phyloP scores from a whole-genome alignment of 1,140 invertebrate species.

The Elymnias hypermnestra region DNA sequence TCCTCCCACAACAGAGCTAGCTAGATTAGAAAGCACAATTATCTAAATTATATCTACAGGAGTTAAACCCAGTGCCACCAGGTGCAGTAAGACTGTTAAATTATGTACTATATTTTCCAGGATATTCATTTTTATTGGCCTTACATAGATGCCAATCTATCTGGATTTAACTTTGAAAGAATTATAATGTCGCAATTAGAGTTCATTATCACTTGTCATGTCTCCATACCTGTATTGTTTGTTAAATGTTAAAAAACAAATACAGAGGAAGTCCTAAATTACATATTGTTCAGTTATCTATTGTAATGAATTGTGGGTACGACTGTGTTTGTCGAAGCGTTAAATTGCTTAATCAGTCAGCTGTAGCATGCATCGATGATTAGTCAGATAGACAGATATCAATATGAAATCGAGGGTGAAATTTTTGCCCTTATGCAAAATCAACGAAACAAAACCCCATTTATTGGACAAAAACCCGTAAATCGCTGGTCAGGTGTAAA shows the following conservation, averaged over 20 bases:
- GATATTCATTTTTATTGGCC: too few relatives aligned
- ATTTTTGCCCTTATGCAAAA: slow-evolving; percentile 30
- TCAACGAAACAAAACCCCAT: slow-evolving; percentile 12
- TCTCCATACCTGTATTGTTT: slow-evolving; percentile 31
- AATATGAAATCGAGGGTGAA: slow-evolving; percentile 52
- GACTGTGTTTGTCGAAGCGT: slow-evolving; percentile 45
- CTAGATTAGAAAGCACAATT: too few relatives aligned
- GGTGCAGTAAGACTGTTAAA: too few relatives aligned
- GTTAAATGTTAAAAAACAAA: slow-evolving; percentile 19
- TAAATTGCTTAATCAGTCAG: slow-evolving; percentile 69
- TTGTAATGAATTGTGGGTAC: slow-evolving; percentile 65
- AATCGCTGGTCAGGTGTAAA: slow-evolving; percentile 13
- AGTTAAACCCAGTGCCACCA: too few relatives aligned
- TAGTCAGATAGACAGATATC: slow-evolving; percentile 55
- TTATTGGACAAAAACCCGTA: slow-evolving; percentile 23
- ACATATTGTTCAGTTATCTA: slow-evolving; percentile 62
- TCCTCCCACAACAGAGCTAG: too few relatives aligned
- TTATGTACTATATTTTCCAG: too few relatives aligned
- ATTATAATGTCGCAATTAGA: too few relatives aligned
- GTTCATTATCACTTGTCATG: not conserved
- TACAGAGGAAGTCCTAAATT: slow-evolving; percentile 58
- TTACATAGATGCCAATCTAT: too few relatives aligned
- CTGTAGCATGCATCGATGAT: slow-evolving; percentile 56
- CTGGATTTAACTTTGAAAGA: too few relatives aligned
- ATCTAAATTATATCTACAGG: too few relatives aligned